phyloP scores from a whole-genome alignment of 1,140 invertebrate species.

The Pseudomyrmex sp. region DNA sequence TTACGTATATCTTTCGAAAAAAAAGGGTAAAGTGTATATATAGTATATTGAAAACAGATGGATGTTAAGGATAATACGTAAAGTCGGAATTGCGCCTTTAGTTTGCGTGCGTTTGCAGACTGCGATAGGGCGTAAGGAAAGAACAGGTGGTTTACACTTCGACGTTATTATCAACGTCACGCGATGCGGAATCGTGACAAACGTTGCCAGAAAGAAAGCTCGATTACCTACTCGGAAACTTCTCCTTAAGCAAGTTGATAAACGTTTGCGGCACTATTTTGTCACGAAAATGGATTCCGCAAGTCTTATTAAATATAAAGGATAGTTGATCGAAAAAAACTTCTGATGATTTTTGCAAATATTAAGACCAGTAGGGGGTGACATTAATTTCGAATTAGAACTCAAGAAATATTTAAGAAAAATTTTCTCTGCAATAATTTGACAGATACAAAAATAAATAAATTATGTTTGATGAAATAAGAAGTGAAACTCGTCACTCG shows the following conservation, averaged over 20 bases:
- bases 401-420: neutral
- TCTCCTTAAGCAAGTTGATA: constrained; percentile 10
- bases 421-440: neutral
- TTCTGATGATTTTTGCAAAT: neutral
- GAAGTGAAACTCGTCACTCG: neutral
- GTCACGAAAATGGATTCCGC: constrained; percentile 6
- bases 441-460: neutral
- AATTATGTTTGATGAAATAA: neutral
- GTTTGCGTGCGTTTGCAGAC: constrained; percentile 58
- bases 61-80: neutral
- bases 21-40: too few relatives aligned
- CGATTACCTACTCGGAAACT: constrained; percentile 55
- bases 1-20: neutral
- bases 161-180: constrained; percentile 74
- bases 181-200: constrained; percentile 69
- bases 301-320: neutral
- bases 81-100: constrained; percentile 59
- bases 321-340: neutral
- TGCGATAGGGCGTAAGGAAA: constrained; percentile 55
- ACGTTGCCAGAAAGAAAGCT: constrained; percentile 51
- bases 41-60: neutral
- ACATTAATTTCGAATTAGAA: neutral
- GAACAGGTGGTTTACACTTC: constrained; percentile 81
- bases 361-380: neutral
- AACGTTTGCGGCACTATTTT: constrained; percentile 22